Evolutionary conservation across 2,797 vertebrate species (phyloP).

Genomic region (Knipowitschia caucasica): DNA sequence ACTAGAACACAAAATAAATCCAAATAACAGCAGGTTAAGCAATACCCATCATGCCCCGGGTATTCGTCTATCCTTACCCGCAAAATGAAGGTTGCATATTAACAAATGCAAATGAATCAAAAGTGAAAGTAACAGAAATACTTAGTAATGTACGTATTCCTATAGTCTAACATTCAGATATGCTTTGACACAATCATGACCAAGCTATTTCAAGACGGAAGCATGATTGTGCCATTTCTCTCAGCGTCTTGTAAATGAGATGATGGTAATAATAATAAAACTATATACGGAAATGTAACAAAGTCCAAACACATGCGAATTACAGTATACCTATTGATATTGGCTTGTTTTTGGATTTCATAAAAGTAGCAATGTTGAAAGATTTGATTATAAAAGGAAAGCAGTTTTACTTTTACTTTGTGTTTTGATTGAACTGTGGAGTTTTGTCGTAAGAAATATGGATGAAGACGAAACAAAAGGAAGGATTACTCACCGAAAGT

Average conservation of each 20-base stretch:
- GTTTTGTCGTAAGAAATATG: slow-evolving; percentile 9
- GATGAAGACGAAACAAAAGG: neutral
- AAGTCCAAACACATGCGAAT: neutral
- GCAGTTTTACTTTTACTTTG: too few relatives aligned
- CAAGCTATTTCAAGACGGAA: neutral
- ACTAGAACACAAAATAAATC: too few relatives aligned
- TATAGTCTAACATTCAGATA: neutral
- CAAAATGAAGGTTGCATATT: neutral
- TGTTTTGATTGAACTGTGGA: neutral
- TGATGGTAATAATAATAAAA: too few relatives aligned
- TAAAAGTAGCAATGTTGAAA: neutral
- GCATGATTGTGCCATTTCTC: slow-evolving; percentile 31
- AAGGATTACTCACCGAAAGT: slow-evolving; percentile 51
- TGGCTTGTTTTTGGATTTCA: neutral
- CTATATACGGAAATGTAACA: too few relatives aligned
- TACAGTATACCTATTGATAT: slow-evolving; percentile 13
- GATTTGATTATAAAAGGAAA: neutral
- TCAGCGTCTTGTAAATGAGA: slow-evolving; percentile 11
- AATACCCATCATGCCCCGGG: too few relatives aligned
- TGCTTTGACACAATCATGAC: slow-evolving; percentile 3
- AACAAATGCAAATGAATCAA: neutral
- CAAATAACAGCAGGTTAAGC: too few relatives aligned
- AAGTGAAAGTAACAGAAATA: slow-evolving; percentile 11
- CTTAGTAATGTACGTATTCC: too few relatives aligned
- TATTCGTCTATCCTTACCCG: too few relatives aligned